phyloP scores from a whole-genome alignment of 2,888 invertebrate genomes.

The Nezara viridula region DNA sequence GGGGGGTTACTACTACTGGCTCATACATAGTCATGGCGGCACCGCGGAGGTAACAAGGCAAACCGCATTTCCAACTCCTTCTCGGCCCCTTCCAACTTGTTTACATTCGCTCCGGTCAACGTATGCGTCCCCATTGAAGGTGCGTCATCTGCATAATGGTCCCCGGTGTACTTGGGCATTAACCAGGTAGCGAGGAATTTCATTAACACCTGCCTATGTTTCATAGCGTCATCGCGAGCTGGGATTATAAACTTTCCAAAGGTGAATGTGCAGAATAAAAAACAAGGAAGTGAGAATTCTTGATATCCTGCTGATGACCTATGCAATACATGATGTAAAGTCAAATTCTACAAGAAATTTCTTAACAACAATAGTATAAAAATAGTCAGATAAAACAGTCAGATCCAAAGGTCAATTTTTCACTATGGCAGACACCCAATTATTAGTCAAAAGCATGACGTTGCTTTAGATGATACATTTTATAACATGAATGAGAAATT shows the following conservation, averaged over 20 bases:
- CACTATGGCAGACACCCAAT: too few species aligned
- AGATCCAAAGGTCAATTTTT: too few species aligned
- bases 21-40: conserved; percentile 23
- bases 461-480: too few species aligned
- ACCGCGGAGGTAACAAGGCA: conserved; percentile 5
- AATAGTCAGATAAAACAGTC: too few species aligned
- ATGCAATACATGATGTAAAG: too few species aligned
- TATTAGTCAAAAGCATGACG: too few species aligned
- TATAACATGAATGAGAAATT: too few species aligned
- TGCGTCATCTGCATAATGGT: neutral
- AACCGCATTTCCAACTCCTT: conserved; percentile 22
- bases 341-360: too few species aligned
- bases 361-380: too few species aligned
- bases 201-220: neutral
- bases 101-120: neutral
- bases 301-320: too few species aligned
- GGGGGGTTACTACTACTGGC: neutral
- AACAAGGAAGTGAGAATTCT: too few species aligned
- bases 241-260: neutral
- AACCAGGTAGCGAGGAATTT: neutral
- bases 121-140: conserved; percentile 1
- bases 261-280: too few species aligned
- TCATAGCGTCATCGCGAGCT: neutral
- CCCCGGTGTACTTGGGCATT: neutral
- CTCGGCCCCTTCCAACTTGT: neutral